Percentiles rank a stretch among this genome's conserved stretches.
Evolutionary conservation across 2,797 vertebrate species (phyloP).

Genomic region (Poeciliopsis infans): DNA sequence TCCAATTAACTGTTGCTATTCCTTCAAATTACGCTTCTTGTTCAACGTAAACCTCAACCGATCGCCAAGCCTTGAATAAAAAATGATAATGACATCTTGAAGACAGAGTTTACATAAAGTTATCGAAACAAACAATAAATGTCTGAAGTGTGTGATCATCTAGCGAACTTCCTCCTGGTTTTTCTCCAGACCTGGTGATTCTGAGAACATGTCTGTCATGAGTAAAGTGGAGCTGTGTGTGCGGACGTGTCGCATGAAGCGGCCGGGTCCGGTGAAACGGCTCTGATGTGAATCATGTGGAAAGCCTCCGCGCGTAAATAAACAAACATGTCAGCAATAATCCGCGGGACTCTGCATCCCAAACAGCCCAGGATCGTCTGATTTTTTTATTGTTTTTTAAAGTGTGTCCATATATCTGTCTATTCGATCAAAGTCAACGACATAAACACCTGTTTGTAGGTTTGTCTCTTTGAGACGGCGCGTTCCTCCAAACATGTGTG

Average conservation of each 20-base stretch:
- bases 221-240: constrained; percentile 28
- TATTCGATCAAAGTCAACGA: background rate
- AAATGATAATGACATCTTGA: background rate
- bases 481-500: constrained; percentile 2
- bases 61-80: background rate
- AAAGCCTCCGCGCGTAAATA: constrained; percentile 35
- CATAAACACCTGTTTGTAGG: background rate
- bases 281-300: constrained; percentile 26
- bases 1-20: too few relatives aligned
- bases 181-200: constrained; percentile 19
- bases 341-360: background rate
- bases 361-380: background rate
- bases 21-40: background rate
- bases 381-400: background rate
- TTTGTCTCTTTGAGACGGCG: background rate
- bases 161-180: constrained; percentile 4
- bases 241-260: constrained; percentile 7
- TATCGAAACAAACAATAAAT: background rate
- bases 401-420: background rate
- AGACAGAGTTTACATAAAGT: background rate
- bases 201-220: constrained; percentile 33
- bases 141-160: background rate
- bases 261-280: constrained; percentile 5
- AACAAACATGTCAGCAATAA: constrained; percentile 54
- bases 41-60: background rate